Base-by-base conservation (phyloP, 2,113 vertebrate species). In the Aphyosemion australe region DNA sequence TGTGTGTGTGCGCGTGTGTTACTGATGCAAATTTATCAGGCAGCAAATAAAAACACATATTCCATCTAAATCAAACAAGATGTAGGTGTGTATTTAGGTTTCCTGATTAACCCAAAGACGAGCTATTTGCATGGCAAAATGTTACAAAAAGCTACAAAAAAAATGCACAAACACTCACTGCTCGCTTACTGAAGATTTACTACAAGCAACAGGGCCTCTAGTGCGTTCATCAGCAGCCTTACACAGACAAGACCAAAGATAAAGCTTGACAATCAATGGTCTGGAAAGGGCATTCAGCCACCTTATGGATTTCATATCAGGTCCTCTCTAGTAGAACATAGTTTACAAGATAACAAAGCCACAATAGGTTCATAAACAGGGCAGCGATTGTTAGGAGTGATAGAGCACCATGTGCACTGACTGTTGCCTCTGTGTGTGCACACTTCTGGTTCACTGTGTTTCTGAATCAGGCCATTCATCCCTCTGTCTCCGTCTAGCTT, bases 291-390 rank as follows among this genome's bases (percentile, higher is more conserved):
- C 69, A 60, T 75, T 74, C 61, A 68, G 63, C 71, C 71, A 83
- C 79, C 69, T 78, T 82, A 85, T 85, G 56, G 80, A 87, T 86
- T 83, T 82, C 62, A 84, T 82, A 84, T 86, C 54, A 62, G 78
- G 77, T 80, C 49, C 45, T 76, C 61, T 78, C 57, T 42, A 62
- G 26, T 32, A 64, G 62, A 61, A 43, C 76, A 75, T 70, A 85
- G 70, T 83, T 82, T 79, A 83, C 71, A 78, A 66, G 80, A 74
- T 78, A 76, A 84, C 65, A 78, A 58, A 69, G 73, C 61, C 7
- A 45, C 58, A 70, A 65, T 53, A 61, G 69, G 74, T 84, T 86
- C 80, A 85, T 81, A 81, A 88, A 86, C 72, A 76, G 56, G 57
- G 15, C 65, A 45, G 49, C 49, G 61, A 77, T 88, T 74, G 78